Evolutionary conservation across 1,140 invertebrate species (phyloP).

Genomic region (Ostrea edulis): DNA sequence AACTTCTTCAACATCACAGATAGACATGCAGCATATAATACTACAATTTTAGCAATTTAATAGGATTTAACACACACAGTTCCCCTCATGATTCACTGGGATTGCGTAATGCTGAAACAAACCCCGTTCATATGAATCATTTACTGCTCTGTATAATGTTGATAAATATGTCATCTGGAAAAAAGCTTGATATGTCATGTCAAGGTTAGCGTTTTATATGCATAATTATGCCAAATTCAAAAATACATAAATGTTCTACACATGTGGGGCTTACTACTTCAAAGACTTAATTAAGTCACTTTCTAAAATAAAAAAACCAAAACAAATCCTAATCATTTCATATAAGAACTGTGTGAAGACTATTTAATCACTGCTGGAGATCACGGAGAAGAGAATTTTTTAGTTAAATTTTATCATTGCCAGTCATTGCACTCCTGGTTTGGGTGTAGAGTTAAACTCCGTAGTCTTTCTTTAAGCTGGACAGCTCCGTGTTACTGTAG

Average conservation of each 20-base stretch:
- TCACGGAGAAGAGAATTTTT: too few species aligned
- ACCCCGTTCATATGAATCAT: neutral
- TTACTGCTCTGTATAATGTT: neutral
- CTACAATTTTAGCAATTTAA: neutral
- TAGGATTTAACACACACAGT: neutral
- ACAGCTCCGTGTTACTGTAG: constrained; percentile 46
- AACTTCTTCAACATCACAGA: neutral
- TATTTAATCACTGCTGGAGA: too few species aligned
- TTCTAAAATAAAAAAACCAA: neutral
- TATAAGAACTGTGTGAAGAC: too few species aligned
- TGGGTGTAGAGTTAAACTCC: neutral
- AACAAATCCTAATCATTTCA: too few species aligned
- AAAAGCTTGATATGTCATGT: neutral
- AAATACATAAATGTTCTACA: neutral
- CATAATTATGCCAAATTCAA: neutral
- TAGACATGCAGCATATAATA: neutral
- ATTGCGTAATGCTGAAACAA: neutral
- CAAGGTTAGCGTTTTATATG: neutral
- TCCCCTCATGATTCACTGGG: neutral
- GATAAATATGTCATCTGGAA: neutral
- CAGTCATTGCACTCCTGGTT: too few species aligned
- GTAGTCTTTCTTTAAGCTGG: constrained; percentile 56
- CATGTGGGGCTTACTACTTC: too few species aligned
- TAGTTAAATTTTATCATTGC: neutral
- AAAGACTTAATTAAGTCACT: neutral